Conservation (phyloP, 1,140 invertebrate genomes). For the fruit fly (Drosophila melanogaster) region DNA sequence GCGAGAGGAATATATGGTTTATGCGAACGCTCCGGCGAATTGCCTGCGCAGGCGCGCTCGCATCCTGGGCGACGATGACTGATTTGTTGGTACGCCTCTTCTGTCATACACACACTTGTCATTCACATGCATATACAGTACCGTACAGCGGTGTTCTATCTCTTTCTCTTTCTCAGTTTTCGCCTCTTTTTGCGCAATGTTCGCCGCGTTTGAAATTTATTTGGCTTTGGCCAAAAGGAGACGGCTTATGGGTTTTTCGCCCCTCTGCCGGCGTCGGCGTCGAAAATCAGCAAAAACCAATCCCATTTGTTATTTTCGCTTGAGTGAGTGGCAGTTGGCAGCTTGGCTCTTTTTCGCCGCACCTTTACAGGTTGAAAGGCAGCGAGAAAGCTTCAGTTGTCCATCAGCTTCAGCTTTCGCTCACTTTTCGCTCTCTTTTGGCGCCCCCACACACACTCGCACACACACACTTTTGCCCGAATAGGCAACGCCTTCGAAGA, state of each 20-base stretch:
- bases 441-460: constrained; percentile 1
- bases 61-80: constrained; percentile 66
- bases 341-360: constrained; percentile 65
- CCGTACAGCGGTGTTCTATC: constrained; percentile 3
- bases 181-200: constrained; percentile 73
- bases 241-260: constrained; percentile 83
- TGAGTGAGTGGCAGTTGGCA: constrained; percentile 84
- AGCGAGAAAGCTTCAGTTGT: constrained; percentile 42
- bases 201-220: constrained; percentile 83
- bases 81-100: constrained; percentile 84
- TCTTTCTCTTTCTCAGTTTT: constrained; percentile 44
- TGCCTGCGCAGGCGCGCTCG: constrained; percentile 63
- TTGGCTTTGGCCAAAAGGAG: constrained; percentile 84
- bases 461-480: constrained; percentile 12
- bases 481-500: constrained; percentile 76
- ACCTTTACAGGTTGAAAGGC: constrained; percentile 31
- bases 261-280: constrained; percentile 44
- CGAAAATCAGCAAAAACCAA: constrained; percentile 85
- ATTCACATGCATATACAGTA: constrained; percentile 18
- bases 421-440: constrained; percentile 60
- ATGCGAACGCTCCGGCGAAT: constrained; percentile 54
- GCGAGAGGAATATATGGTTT: constrained; percentile 24
- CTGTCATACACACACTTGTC: constrained; percentile 83
- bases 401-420: constrained; percentile 77
- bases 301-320: constrained; percentile 85